Evolutionary conservation across 2,888 invertebrate species (phyloP).

Genomic region (Cyclophora albipunctata): DNA sequence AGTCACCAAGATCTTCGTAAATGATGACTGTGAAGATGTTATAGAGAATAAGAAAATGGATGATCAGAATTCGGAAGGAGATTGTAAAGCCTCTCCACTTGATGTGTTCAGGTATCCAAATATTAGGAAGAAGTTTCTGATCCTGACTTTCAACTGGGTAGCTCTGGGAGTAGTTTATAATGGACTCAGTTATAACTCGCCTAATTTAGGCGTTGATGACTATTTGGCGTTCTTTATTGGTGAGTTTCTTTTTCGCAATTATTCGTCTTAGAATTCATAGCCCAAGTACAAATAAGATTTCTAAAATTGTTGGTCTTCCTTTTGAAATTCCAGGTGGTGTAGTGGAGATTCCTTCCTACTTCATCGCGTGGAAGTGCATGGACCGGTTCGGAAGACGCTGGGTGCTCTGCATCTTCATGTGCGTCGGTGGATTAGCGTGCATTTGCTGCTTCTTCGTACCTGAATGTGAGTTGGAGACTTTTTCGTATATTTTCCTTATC

Average conservation of each 20-base stretch:
- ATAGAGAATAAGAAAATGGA: conserved; percentile 57
- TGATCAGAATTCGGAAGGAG: conserved; percentile 61
- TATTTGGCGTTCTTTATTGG: conserved; percentile 81
- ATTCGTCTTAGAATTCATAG: no score
- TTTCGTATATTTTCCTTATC: no score
- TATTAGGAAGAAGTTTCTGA: conserved; percentile 78
- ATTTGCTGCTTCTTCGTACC: conserved; percentile 79
- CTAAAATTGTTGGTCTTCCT: no score
- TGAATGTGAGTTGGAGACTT: conserved; percentile 61
- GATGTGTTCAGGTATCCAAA: conserved; percentile 79
- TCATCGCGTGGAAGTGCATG: conserved; percentile 80
- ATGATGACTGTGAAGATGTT: conserved; percentile 35
- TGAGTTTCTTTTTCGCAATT: conserved; percentile 32
- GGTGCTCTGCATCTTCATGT: conserved; percentile 78
- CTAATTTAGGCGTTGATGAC: conserved; percentile 80
- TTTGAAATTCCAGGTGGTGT: conserved; percentile 65
- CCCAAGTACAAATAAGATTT: no score
- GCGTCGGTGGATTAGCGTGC: conserved; percentile 79
- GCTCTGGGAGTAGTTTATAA: conserved; percentile 81
- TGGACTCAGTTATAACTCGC: conserved; percentile 79
- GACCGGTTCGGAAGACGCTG: conserved; percentile 78
- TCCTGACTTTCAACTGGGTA: conserved; percentile 80
- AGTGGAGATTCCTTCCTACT: conserved; percentile 78
- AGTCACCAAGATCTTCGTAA: conserved; percentile 48
- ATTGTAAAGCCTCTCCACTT: conserved; percentile 74